A percentile compares a stretch with the other conserved stretches of the same genome.
Evolutionary conservation across 2,797 vertebrate species (phyloP).

Genomic region (Pteropus rufus): DNA sequence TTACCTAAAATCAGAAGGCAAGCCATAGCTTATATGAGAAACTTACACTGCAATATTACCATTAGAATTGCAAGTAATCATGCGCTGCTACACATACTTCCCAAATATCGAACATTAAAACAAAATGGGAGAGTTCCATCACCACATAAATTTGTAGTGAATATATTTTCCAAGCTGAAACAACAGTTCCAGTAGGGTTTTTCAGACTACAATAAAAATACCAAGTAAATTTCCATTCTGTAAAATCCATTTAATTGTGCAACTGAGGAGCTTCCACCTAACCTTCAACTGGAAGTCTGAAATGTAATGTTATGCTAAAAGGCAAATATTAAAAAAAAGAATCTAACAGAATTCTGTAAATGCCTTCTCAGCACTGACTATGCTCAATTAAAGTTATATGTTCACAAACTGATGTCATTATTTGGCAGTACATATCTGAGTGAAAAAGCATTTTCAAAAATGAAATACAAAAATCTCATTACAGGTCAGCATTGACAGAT

Average conservation of each 20-base stretch:
- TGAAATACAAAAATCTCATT: background rate
- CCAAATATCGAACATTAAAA: background rate
- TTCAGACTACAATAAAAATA: background rate
- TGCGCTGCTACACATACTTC: background rate
- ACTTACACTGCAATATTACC: background rate
- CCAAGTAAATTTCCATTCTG: background rate
- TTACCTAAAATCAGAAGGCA: slow-evolving; percentile 16
- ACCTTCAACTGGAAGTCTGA: background rate
- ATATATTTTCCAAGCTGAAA: slow-evolving; percentile 33
- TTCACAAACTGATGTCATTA: background rate
- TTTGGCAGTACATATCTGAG: background rate
- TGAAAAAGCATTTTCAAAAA: slow-evolving; percentile 37
- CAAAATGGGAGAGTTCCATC: background rate
- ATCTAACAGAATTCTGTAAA: background rate
- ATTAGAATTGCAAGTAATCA: background rate
- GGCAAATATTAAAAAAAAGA: background rate
- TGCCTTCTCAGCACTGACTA: background rate
- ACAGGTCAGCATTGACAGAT: background rate
- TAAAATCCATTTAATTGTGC: background rate
- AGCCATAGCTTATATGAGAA: background rate
- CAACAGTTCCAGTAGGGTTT: background rate
- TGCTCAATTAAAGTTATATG: slow-evolving; percentile 1
- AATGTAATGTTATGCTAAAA: background rate
- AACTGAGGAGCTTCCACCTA: background rate
- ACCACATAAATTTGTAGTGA: background rate